Conservation (phyloP, 2,797 vertebrate genomes). For the Epinephelus malabaricus region DNA sequence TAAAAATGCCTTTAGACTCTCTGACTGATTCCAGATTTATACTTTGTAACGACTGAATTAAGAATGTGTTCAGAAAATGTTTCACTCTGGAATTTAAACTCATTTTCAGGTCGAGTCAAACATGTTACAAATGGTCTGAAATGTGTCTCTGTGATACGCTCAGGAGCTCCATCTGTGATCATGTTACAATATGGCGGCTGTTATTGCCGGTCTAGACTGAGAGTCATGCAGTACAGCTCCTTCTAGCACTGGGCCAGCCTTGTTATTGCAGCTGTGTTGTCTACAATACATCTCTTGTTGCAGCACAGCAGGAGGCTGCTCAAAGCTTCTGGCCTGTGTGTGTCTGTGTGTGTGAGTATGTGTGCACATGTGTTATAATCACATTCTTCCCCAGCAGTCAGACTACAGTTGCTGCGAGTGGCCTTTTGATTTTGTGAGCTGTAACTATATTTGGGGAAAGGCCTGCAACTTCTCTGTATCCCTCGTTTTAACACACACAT, state of each 20-base stretch:
- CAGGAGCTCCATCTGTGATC: slow-evolving; percentile 39
- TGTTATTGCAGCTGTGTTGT: slow-evolving; percentile 87
- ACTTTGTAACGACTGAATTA: neutral
- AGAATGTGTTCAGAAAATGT: neutral
- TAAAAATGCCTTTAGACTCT: slow-evolving; percentile 15
- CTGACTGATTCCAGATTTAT: neutral
- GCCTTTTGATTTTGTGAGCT: slow-evolving; percentile 53
- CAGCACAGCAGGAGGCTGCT: slow-evolving; percentile 78
- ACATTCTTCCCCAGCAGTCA: slow-evolving; percentile 59
- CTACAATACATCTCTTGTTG: slow-evolving; percentile 85
- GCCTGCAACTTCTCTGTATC: slow-evolving; percentile 48
- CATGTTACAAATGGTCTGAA: slow-evolving; percentile 8
- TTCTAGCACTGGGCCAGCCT: slow-evolving; percentile 74
- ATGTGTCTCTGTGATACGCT: slow-evolving; percentile 18
- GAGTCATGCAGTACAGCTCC: slow-evolving; percentile 70
- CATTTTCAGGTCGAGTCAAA: slow-evolving; percentile 6
- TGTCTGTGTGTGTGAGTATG: slow-evolving; percentile 13
- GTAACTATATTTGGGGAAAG: slow-evolving; percentile 45
- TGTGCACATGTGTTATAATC: slow-evolving; percentile 46
- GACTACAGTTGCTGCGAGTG: slow-evolving; percentile 44
- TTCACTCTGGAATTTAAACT: slow-evolving; percentile 7
- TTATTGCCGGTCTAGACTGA: slow-evolving; percentile 71
- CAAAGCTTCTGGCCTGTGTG: slow-evolving; percentile 66
- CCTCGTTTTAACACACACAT: slow-evolving; percentile 34
- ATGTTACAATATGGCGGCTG: slow-evolving; percentile 67